Conservation (phyloP, 1,140 invertebrate genomes). For the Archivesica marissinica region DNA sequence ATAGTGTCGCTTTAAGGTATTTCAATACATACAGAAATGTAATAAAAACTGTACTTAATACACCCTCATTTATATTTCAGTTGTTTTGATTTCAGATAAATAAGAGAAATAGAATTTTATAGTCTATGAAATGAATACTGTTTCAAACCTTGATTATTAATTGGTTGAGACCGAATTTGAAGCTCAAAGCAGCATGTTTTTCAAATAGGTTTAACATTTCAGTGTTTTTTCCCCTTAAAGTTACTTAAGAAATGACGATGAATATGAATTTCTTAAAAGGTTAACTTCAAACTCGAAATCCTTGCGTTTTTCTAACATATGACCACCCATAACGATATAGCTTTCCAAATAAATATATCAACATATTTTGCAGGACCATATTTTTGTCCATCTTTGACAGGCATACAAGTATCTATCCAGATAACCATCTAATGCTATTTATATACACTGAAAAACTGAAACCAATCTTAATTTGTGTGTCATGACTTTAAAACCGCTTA, state of each 20-base stretch:
- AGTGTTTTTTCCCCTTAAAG: neutral
- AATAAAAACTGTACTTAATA: too few species aligned
- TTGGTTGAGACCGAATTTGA: too few species aligned
- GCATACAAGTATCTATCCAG: slow-evolving; percentile 14
- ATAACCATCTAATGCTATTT: slow-evolving; percentile 38
- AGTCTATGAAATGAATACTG: too few species aligned
- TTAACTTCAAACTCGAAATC: neutral
- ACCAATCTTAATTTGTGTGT: slow-evolving; percentile 16
- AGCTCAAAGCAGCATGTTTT: too few species aligned
- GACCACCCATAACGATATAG: slow-evolving; percentile 25
- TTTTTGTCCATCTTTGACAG: neutral
- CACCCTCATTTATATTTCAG: too few species aligned
- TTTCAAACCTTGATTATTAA: too few species aligned
- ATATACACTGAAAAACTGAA: slow-evolving; percentile 40
- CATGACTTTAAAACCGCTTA: slow-evolving; percentile 14
- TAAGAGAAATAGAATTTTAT: too few species aligned
- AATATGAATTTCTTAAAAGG: neutral
- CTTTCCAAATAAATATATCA: slow-evolving; percentile 17
- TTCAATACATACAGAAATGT: too few species aligned
- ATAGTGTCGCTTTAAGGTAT: too few species aligned
- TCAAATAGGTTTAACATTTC: neutral
- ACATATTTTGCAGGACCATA: neutral
- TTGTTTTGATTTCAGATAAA: too few species aligned
- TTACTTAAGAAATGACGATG: neutral
- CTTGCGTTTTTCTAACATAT: neutral